These are phyloP conservation scores for Smithornis capensis DNA, from an alignment of 2,113 vertebrate species.

Conservation along the genomic window DNA sequence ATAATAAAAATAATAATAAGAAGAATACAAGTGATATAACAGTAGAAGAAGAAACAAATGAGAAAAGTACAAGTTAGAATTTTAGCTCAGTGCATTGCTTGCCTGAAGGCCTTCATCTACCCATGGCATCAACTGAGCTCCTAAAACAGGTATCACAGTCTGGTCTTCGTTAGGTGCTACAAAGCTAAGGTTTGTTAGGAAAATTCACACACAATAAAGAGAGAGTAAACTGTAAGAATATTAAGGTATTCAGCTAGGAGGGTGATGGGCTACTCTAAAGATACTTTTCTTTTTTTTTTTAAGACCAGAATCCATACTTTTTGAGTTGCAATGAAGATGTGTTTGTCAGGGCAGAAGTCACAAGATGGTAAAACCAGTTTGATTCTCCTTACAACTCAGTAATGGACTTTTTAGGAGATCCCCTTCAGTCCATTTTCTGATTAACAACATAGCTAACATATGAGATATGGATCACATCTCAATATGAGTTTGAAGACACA, in stretches of 20 bases:
- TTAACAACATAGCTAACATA: background rate
- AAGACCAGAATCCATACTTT: background rate
- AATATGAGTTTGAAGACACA: background rate
- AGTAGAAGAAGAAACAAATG: background rate
- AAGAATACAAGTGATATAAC: background rate
- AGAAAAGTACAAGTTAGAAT: background rate
- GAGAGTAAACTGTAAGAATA: background rate
- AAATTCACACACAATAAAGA: background rate
- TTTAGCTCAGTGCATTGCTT: background rate
- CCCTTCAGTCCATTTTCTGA: background rate
- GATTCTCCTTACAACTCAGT: background rate
- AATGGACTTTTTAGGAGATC: background rate
- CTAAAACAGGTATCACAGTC: background rate
- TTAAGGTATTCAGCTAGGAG: background rate
- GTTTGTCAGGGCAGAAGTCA: background rate
- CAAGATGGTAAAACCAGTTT: background rate
- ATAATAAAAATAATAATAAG: rapidly evolving
- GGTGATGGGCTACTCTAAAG: background rate
- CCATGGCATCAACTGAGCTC: background rate
- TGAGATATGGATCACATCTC: background rate
- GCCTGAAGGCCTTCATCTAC: background rate
- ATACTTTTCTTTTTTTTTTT: background rate
- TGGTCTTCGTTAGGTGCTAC: background rate
- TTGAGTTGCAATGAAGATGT: background rate
- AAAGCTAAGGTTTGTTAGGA: background rate